Conservation (phyloP, 2,113 vertebrate genomes). For the Heloderma charlesbogerti region DNA sequence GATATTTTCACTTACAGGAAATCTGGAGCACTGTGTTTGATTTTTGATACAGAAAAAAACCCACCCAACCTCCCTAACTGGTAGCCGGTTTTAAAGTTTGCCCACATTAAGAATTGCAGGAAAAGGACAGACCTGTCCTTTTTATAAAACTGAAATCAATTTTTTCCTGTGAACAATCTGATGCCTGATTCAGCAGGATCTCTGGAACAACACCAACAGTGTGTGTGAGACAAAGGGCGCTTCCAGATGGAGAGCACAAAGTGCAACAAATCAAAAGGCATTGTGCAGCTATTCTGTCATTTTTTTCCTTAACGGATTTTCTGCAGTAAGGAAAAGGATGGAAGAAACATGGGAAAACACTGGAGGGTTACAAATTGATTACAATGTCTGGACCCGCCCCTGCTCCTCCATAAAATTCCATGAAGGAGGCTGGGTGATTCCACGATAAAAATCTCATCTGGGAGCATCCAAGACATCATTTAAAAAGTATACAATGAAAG, state of each 20-base stretch:
- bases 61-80: too few species aligned
- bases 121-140: background rate
- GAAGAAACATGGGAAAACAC: background rate
- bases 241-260: background rate
- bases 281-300: background rate
- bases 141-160: background rate
- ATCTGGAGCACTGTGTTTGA: background rate
- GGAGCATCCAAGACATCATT: background rate
- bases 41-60: background rate
- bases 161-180: background rate
- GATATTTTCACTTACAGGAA: background rate
- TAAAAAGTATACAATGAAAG: background rate
- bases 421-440: background rate
- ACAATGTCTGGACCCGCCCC: too few species aligned
- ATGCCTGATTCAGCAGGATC: background rate
- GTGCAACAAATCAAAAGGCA: background rate
- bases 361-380: background rate
- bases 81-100: background rate
- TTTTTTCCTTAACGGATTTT: background rate
- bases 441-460: background rate
- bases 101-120: background rate
- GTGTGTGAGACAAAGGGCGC: background rate
- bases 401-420: background rate
- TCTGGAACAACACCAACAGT: background rate
- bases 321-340: too few species aligned